Evolutionary conservation across 2,888 invertebrate species (phyloP), one percentile per base, ranked within the genome.

Genomic region (Trichogramma dendrolimi): DNA sequence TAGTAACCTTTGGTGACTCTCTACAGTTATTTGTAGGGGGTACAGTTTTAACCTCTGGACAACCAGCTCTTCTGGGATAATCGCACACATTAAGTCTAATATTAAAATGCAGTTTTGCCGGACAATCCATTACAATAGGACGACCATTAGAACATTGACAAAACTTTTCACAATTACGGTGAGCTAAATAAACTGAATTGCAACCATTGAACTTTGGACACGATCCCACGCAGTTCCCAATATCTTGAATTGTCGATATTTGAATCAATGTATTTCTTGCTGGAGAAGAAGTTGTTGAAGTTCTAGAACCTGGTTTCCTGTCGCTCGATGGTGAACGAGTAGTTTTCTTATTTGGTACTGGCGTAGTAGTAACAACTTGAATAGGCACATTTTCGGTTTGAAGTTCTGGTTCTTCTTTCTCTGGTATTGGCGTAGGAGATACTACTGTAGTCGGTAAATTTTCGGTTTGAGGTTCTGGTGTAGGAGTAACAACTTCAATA

Each of bases 31-130:
- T 27, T 27, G 27, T 27, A 27, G 27, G 27, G 27, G 27, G 27
- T 27, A 27, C 3, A 27, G 27, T 27, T 27, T 27, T 27, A 2
- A n/a, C 8, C 2, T 49, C 54, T 11, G 54, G 27, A 62, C 75
- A 75, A 6, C 68, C 64, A 27, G 69, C 73, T 4, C 57, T n/a
- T 1, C 40, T n/a, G 1, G 73, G 71, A 68, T 68, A 74, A 58
- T 75, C 75, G 54, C 75, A 75, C 4, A 70, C 70, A 40, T 66
- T 54, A 6, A 68, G 41, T 11, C 41, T n/a, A 1, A 65, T 43
- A 55, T 75, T 75, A 65, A 72, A 75, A n/a, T 72, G 67, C 8
- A 75, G 66, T 27, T 67, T 70, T 0, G 58, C 54, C 1, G 74
- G 72, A 41, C 75, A 75, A 0, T 11, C 8, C 67, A 71, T 71